Base-by-base conservation (phyloP, 2,113 vertebrate species). In the Lophius piscatorius region DNA sequence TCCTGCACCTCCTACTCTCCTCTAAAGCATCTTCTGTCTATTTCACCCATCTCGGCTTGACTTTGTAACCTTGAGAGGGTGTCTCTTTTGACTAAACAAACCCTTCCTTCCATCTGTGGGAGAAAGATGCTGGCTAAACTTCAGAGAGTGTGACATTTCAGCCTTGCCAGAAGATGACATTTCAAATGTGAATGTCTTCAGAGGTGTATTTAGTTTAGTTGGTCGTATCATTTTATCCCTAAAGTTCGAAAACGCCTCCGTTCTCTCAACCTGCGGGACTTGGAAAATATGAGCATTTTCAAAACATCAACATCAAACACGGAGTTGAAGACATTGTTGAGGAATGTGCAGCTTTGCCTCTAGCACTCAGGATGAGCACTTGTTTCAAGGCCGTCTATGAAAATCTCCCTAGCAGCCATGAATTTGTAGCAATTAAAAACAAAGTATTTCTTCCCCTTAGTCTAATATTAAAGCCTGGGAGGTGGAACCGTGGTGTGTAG, bases 61-160 rank as follows among this genome's bases (percentile, higher is more conserved):
- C 65, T 61, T 8, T 23, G n/a, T 70, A 74, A 83, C 83, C 80
- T 87, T 88, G 73, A 40, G 44, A 74, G 28, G 48, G 59, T 48
- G 48, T 65, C 31, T 57, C 21, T 60, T 42, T 71, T 33, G 38
- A 40, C 60, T 40, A 48, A 68, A 66, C 48, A 66, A 57, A 62
- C 28, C 22, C 22, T 38, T 63, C 52, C 36, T 50, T 48, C 50
- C 17, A 26, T 54, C 24, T 38, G 22, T 17, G 39, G n/a, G n/a
- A n/a, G n/a, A 39, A 67, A 65, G 52, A 22, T 20, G 12, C 58
- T 9, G 23, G 22, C 52, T 39, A 2, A 36, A 64, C 71, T 61
- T 23, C 14, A 12, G 69, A 69, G 41, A 52, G 60, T 21, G 0
- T 11, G 67, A 66, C 35, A 49, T 62, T 78, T 68, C 35, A 6